Base-by-base conservation (phyloP, 2,113 vertebrate genomes). In the Smithornis capensis region DNA sequence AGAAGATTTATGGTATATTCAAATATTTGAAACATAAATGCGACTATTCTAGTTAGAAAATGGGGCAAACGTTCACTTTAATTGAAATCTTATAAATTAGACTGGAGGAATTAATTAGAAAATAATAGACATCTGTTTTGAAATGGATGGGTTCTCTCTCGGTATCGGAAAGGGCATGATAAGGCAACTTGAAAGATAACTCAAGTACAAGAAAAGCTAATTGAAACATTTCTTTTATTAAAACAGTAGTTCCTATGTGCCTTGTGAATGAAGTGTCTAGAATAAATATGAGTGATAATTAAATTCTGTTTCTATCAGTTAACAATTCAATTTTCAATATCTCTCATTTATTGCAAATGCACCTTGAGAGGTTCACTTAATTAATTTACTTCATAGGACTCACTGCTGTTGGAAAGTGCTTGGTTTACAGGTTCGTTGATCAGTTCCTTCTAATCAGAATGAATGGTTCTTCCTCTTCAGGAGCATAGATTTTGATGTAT, bases 31-130 rank as follows among this genome's bases (percentile, higher is more conserved):
- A 84, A 84, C 94, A 40, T 70, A 92, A 95, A 82, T 81, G 47
- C 90, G 76, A 91, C 94, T 95, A 12, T 86, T 95, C 94, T 47
- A 90, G 94, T 84, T 74, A 89, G 70, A 96, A 97, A 95, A 94
- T 93, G 59, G 96, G 90, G 70, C 70, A 91, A 90, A 92, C 8
- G 11, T 74, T 76, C 50, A 28, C 47, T 81, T 90, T 95, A 97
- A 95, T 96, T 97, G 82, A 60, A 89, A 90, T 53, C 52, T 55
- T 29, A n/a, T 92, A 88, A 74, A 90, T 84, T 90, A 64, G 56
- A 83, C 19, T 91, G 40, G 55, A 96, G 35, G 87, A 95, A 93
- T 94, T 97, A 92, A 94, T 97, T 94, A 69, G 92, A 88, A 95
- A 89, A 64, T 87, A 55, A 81, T 84, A 70, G 87, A 29, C 57